A percentile compares a stretch with the other conserved stretches of the same genome.
Evolutionary conservation across 2,113 vertebrate genomes (phyloP).

Genomic region (Petroica traversi): DNA sequence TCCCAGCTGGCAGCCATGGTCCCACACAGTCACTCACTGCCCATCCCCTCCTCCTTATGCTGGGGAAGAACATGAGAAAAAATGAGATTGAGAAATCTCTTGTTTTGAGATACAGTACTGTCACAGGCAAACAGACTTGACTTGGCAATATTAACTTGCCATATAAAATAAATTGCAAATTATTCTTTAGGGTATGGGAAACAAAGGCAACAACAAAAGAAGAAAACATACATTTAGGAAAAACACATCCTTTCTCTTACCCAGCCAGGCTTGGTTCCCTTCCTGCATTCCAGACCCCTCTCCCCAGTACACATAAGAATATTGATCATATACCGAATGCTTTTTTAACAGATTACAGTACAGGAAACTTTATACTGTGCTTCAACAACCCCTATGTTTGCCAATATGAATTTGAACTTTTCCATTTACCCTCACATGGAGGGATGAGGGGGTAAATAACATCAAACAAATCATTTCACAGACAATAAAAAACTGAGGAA

Average conservation of each 20-base stretch:
- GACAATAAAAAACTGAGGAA: neutral
- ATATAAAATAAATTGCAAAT: neutral
- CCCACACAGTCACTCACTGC: neutral
- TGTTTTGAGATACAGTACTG: neutral
- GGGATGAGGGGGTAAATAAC: neutral
- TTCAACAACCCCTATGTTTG: neutral
- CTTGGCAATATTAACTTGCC: neutral
- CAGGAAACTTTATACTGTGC: neutral
- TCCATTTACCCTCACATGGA: neutral
- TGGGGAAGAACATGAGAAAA: neutral
- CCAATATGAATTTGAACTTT: neutral
- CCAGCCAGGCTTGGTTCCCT: too few species aligned
- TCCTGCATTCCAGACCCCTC: neutral
- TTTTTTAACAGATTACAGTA: neutral
- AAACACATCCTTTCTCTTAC: neutral
- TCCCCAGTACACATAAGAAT: neutral
- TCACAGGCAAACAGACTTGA: neutral
- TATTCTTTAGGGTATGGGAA: too few species aligned
- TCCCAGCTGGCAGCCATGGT: accelerated
- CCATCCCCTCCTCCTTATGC: accelerated
- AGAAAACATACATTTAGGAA: too few species aligned
- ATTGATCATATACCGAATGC: neutral
- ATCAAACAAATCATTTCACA: neutral
- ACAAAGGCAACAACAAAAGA: too few species aligned
- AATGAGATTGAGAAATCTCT: neutral